Evolutionary conservation across 2,888 invertebrate species (phyloP).

Genomic region (Zaprionus lineosus): DNA sequence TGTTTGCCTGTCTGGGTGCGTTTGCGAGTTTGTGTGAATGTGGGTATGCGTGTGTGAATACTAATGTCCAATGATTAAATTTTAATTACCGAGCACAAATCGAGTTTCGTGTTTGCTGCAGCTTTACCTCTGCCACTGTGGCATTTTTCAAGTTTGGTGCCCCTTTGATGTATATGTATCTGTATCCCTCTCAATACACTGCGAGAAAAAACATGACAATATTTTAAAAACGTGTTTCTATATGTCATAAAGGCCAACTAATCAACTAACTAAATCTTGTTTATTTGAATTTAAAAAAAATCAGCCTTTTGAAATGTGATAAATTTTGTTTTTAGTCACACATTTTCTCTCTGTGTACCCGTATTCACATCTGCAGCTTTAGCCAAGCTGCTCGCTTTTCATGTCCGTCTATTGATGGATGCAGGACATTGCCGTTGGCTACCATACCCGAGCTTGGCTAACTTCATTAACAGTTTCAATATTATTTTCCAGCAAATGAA

Average conservation of each 20-base stretch:
- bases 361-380: slow-evolving; percentile 2
- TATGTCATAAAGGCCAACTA: too few species aligned
- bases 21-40: slow-evolving; percentile 3
- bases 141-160: slow-evolving; percentile 61
- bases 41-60: slow-evolving; percentile 44
- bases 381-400: slow-evolving; percentile 30
- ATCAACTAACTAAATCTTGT: too few species aligned
- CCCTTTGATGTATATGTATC: slow-evolving; percentile 42
- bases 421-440: slow-evolving; percentile 23
- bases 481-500: slow-evolving; percentile 51
- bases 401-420: slow-evolving; percentile 28
- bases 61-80: slow-evolving; percentile 78
- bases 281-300: too few species aligned
- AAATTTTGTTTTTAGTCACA: too few species aligned
- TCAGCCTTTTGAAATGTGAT: too few species aligned
- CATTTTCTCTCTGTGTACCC: neutral
- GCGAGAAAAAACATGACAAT: too few species aligned
- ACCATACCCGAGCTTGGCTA: slow-evolving; percentile 33
- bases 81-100: slow-evolving; percentile 75
- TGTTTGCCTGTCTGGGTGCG: slow-evolving; percentile 24
- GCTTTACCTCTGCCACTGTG: slow-evolving; percentile 20
- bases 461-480: slow-evolving; percentile 78
- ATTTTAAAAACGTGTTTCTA: too few species aligned
- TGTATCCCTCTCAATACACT: slow-evolving; percentile 1
- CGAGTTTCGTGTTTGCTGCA: slow-evolving; percentile 57